Percentiles rank a stretch among this genome's conserved stretches.
Evolutionary conservation across 37 sponge, comb jelly and placozoan genomes (phyloP).

Genomic region (Bolinopsis microptera): DNA sequence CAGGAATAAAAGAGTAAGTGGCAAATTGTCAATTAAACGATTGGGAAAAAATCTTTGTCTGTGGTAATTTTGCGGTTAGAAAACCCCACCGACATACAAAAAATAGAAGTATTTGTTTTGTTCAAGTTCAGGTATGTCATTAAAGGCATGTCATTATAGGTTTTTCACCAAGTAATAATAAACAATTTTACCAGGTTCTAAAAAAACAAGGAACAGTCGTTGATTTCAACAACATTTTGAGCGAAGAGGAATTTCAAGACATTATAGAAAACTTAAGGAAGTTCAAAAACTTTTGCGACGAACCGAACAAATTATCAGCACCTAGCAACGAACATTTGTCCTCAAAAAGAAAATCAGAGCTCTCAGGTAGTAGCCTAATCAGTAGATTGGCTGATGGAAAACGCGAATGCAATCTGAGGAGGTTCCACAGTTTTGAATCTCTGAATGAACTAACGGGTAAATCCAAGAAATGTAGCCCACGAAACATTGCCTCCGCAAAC

Average conservation of each 20-base stretch:
- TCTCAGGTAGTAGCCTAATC: background rate
- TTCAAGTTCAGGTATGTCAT: no score
- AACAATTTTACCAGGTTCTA: slow-evolving; percentile 48
- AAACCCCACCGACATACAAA: no score
- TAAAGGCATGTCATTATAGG: no score
- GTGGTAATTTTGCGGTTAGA: no score
- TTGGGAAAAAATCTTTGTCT: no score
- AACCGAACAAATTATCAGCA: background rate
- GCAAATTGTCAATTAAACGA: no score
- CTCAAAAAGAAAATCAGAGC: background rate
- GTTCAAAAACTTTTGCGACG: slow-evolving; percentile 19
- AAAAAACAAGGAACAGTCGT: slow-evolving; percentile 24
- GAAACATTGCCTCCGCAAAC: background rate
- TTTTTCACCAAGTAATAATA: no score
- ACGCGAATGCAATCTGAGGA: background rate
- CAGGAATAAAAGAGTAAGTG: background rate
- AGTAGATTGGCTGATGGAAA: background rate
- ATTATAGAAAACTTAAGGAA: background rate
- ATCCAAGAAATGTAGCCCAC: background rate
- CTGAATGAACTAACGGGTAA: background rate
- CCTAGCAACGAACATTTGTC: background rate
- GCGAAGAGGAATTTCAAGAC: slow-evolving; percentile 18
- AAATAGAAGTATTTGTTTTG: no score
- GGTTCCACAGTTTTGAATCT: slow-evolving; percentile 33
- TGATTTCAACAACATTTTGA: background rate